Percentiles rank a stretch among this genome's conserved stretches.
phyloP scores from a whole-genome alignment of 1,140 invertebrate genomes.

The Caenorhabditis remanei region DNA sequence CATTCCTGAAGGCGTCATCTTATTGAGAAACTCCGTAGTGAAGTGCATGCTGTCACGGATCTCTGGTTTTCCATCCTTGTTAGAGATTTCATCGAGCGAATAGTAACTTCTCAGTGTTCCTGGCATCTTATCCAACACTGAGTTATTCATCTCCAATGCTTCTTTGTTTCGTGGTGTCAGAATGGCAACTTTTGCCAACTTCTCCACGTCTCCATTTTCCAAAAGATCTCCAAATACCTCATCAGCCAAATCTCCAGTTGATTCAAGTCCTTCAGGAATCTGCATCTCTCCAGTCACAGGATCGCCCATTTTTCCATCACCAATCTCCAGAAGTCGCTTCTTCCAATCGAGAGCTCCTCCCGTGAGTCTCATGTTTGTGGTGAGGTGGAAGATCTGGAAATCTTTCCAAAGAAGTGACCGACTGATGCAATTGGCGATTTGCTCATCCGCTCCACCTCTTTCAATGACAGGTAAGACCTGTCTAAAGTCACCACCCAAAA shows the following conservation, averaged over 20 bases:
- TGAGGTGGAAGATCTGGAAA: constrained; percentile 39
- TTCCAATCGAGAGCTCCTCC: constrained; percentile 23
- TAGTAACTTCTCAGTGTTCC: too few relatives aligned
- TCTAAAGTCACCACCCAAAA: constrained; percentile 18
- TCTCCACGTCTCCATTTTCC: not conserved
- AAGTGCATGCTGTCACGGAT: not conserved
- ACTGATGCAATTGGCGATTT: constrained; percentile 39
- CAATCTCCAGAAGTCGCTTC: constrained; percentile 14
- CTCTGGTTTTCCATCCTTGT: too few relatives aligned
- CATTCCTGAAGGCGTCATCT: not conserved
- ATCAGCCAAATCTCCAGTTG: not conserved
- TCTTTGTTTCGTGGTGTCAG: constrained; percentile 13
- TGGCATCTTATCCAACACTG: constrained; percentile 14
- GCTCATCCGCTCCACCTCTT: not conserved
- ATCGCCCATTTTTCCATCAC: not conserved
- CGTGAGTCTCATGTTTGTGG: constrained; percentile 41
- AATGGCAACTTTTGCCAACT: not conserved
- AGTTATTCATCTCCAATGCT: not conserved
- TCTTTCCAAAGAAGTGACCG: constrained; percentile 16
- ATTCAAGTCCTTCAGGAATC: not conserved
- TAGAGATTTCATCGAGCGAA: too few relatives aligned
- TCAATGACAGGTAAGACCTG: constrained; percentile 37
- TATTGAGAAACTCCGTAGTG: constrained; percentile 14
- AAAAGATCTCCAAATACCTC: constrained; percentile 10
- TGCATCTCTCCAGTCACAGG: constrained; percentile 4